These are phyloP conservation scores for Leptodactylus fuscus DNA, from an alignment of 2,113 vertebrate genomes.

Conservation along the genomic window DNA sequence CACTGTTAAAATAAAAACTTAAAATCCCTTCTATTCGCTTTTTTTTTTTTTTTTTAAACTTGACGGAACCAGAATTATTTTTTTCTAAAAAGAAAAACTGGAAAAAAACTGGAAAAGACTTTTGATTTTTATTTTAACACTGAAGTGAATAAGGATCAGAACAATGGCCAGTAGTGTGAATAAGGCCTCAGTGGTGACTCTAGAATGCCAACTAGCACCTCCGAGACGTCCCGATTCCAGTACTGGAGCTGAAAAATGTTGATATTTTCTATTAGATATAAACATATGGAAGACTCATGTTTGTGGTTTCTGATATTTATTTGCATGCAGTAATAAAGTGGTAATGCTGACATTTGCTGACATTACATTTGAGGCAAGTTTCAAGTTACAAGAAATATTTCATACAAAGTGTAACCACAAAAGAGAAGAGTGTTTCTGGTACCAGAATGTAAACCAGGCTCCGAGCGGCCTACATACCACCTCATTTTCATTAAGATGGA, in stretches of 20 bases:
- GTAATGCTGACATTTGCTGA: background rate
- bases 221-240: too few relatives aligned
- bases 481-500: background rate
- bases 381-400: background rate
- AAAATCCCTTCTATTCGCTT: too few relatives aligned
- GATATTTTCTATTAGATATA: background rate
- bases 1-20: too few relatives aligned
- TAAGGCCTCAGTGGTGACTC: too few relatives aligned
- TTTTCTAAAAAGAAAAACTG: too few relatives aligned
- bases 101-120: too few relatives aligned
- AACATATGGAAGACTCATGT: background rate
- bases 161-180: too few relatives aligned
- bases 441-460: background rate
- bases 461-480: background rate
- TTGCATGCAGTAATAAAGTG: background rate
- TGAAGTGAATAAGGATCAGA: too few relatives aligned
- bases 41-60: too few relatives aligned
- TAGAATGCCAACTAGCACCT: too few relatives aligned
- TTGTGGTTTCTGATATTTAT: background rate
- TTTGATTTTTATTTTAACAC: too few relatives aligned
- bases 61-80: too few relatives aligned
- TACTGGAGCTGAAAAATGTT: background rate
- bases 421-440: background rate
- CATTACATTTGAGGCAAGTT: background rate
- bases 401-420: background rate